Base-by-base conservation (phyloP, 1,140 invertebrate genomes). In the Bathynomus jamesi region DNA sequence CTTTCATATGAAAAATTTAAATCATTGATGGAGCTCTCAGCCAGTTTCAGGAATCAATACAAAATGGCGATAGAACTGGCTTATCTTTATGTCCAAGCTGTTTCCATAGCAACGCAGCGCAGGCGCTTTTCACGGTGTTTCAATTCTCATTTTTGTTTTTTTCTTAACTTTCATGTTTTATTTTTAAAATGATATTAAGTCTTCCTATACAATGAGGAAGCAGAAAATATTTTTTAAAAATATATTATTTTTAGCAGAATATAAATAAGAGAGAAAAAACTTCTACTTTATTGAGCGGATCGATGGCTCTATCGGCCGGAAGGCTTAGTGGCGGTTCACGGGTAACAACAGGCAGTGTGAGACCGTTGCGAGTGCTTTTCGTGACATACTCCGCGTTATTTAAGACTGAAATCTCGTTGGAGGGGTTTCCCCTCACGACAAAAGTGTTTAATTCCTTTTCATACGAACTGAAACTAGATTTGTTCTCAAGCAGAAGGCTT, bases 11-110 rank as follows among this genome's bases (percentile, higher is more conserved):
- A n/a, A n/a, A n/a, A n/a, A n/a, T n/a, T n/a, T n/a, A n/a, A n/a
- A n/a, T n/a, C n/a, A n/a, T n/a, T n/a, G n/a, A n/a, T n/a, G n/a
- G n/a, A 53, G 21, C 21, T 53, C 21, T 53, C 40, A 53, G 40
- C 40, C 40, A 53, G 40, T 53, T 53, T 53, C 40, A 17, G 13
- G 40, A 53, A 53, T 53, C 40, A 53, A 53, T 53, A 53, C 40
- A 53, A 53, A 53, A 53, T 53, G 40, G 40, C 40, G 40, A 53
- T 53, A 53, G 11, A 53, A 21, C 40, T 53, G 40, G 40, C 40
- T 53, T 53, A 53, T 53, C 40, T 53, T 53, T 53, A 53, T 53
- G 40, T 53, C 40, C 40, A 53, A 53, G 40, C 40, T 53, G 40
- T 53, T 53, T 53, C 40, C 40, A 53, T 21, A 53, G 40, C 40